These are phyloP conservation scores for Cecidostiba fungosa DNA, from an alignment of 2,888 invertebrate genomes.

Conservation along the genomic window DNA sequence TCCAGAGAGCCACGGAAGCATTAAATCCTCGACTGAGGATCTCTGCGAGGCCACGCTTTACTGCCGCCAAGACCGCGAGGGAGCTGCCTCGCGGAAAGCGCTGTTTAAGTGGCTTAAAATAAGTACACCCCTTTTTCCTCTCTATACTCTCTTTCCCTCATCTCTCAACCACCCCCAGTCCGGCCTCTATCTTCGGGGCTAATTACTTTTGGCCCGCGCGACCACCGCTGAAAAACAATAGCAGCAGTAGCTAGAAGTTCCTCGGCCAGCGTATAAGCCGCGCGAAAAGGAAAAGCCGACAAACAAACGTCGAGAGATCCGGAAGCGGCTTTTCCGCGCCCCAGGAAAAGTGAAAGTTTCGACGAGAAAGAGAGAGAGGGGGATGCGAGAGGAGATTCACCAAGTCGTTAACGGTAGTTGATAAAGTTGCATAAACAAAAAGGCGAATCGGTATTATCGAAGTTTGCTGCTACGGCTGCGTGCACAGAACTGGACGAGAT, in stretches of 20 bases:
- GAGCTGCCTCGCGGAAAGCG: conserved; percentile 64
- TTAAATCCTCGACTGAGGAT: conserved; percentile 69
- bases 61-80: conserved; percentile 40
- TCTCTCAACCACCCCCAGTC: neutral
- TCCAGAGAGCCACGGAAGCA: conserved; percentile 57
- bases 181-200: conserved; percentile 62
- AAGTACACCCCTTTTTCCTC: conserved; percentile 65
- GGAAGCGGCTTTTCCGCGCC: conserved; percentile 9
- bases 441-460: conserved; percentile 31
- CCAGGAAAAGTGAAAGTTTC: conserved; percentile 45
- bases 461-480: neutral
- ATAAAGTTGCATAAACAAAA: conserved; percentile 56
- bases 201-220: conserved; percentile 63
- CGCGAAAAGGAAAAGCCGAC: conserved; percentile 34
- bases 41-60: neutral
- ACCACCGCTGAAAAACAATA: conserved; percentile 40
- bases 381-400: neutral
- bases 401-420: conserved; percentile 46
- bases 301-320: conserved; percentile 32
- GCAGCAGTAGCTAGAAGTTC: neutral
- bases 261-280: neutral
- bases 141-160: neutral
- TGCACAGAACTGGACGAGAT: neutral
- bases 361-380: neutral
- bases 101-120: conserved; percentile 72